These are phyloP conservation scores for Fratercula arctica DNA, from an alignment of 2,797 vertebrate genomes.

Conservation along the genomic window DNA sequence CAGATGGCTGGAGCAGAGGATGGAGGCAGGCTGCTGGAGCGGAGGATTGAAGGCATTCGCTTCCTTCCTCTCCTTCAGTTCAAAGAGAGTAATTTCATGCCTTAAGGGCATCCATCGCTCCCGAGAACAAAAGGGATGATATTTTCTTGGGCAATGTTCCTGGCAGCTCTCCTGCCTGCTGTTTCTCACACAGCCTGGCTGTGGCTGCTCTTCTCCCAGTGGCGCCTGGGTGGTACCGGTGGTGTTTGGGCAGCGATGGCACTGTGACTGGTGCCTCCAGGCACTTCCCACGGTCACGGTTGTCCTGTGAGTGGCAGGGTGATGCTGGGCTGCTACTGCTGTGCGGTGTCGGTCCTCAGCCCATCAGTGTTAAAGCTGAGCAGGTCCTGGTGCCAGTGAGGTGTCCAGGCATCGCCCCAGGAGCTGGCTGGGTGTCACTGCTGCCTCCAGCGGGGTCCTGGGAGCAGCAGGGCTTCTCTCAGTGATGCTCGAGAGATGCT, in stretches of 20 bases:
- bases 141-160: background rate
- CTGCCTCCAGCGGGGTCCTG: rapidly evolving
- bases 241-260: background rate
- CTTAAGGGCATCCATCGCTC: background rate
- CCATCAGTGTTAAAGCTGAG: background rate
- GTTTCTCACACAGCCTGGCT: background rate
- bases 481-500: background rate
- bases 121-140: background rate
- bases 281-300: background rate
- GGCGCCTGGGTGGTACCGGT: background rate
- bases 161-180: background rate
- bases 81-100: background rate
- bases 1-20: background rate
- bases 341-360: rapidly evolving
- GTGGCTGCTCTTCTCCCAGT: background rate
- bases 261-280: background rate
- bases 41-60: rapidly evolving
- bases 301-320: no score
- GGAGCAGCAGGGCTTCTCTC: no score
- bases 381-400: background rate
- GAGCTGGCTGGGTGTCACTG: background rate
- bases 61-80: background rate
- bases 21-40: background rate
- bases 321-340: background rate
- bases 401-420: rapidly evolving